These are phyloP conservation scores for Pollenia griseotomentosa DNA, from an alignment of 2,888 invertebrate genomes.

Conservation along the genomic window DNA sequence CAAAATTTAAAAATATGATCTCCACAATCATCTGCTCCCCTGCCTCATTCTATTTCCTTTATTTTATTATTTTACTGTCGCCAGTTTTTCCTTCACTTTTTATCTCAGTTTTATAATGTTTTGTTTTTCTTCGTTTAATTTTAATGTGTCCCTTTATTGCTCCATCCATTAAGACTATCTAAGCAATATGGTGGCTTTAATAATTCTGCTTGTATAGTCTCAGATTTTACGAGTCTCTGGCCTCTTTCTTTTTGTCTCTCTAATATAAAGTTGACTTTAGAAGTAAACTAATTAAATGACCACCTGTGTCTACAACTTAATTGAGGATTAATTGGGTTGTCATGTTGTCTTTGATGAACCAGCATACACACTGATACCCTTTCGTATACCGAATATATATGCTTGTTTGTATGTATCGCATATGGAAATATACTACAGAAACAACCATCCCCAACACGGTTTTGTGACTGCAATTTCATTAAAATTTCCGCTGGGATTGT, in stretches of 20 bases:
- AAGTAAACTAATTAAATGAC: conserved; percentile 75
- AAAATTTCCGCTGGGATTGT: no score
- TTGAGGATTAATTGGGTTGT: conserved; percentile 77
- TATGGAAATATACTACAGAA: neutral
- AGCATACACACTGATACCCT: neutral
- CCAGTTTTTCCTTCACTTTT: conserved; percentile 10
- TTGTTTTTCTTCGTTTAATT: neutral
- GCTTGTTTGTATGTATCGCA: neutral
- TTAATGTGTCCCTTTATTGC: neutral
- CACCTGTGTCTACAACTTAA: conserved; percentile 78
- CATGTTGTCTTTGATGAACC: conserved; percentile 45
- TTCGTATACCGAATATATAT: no score
- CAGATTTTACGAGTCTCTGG: conserved; percentile 40
- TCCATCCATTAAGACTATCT: neutral
- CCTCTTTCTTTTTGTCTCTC: conserved; percentile 7
- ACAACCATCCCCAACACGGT: no score
- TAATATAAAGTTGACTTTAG: conserved; percentile 32
- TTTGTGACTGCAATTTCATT: no score
- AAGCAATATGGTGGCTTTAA: conserved; percentile 7
- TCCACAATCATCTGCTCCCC: neutral
- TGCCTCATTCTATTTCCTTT: conserved; percentile 23
- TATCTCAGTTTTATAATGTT: conserved; percentile 23
- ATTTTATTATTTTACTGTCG: conserved; percentile 58
- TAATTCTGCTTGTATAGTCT: conserved; percentile 28
- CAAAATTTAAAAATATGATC: no score